Evolutionary conservation across 2,888 invertebrate genomes (phyloP).

Genomic region (Pseudococcus jackbeardsleyi): DNA sequence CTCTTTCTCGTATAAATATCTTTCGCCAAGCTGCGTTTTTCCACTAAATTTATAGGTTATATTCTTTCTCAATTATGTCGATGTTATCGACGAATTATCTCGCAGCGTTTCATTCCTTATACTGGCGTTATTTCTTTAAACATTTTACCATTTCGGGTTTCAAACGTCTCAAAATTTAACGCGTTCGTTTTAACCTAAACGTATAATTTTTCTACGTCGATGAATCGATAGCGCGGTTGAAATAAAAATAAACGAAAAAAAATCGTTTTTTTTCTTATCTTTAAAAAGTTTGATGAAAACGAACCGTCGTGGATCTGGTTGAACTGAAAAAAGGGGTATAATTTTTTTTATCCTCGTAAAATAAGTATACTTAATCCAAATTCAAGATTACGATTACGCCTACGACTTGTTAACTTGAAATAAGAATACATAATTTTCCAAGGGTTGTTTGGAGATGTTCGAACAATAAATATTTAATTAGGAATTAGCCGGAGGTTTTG

Average conservation of each 20-base stretch:
- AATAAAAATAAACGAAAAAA: background rate
- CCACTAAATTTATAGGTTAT: background rate
- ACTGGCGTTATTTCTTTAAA: background rate
- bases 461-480: constrained; percentile 3
- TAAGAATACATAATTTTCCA: background rate
- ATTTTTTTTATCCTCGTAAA: background rate
- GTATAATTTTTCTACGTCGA: background rate
- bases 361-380: background rate
- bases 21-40: background rate
- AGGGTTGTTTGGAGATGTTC: background rate
- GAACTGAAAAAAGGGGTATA: background rate
- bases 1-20: background rate
- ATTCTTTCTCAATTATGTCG: background rate
- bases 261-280: background rate
- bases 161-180: background rate
- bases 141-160: constrained; percentile 9
- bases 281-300: background rate
- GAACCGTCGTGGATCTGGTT: background rate
- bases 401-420: constrained; percentile 23
- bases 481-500: background rate
- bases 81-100: constrained; percentile 23
- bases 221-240: background rate
- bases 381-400: constrained; percentile 2
- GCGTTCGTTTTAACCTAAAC: background rate
- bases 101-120: background rate